Evolutionary conservation across 2,888 invertebrate species (phyloP).

Genomic region (Smittia aterrima): DNA sequence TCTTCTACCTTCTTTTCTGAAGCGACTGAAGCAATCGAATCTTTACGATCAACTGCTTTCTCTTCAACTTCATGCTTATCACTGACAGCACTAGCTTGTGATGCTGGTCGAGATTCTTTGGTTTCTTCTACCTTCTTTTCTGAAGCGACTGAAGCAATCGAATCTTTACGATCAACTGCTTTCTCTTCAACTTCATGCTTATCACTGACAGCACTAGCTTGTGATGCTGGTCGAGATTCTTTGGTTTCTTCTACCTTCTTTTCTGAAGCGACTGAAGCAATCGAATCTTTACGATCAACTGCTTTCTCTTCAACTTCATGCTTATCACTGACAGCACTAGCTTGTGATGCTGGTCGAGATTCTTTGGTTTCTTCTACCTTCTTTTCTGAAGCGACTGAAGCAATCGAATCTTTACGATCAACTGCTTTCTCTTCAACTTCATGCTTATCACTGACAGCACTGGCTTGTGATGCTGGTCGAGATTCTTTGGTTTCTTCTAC

Average conservation of each 20-base stretch:
- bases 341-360: conserved; percentile 42
- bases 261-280: conserved; percentile 1
- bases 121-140: neutral
- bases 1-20: neutral
- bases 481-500: conserved; percentile 8
- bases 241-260: conserved; percentile 28
- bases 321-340: conserved; percentile 43
- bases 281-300: conserved; percentile 21
- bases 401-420: conserved; percentile 21
- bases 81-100: conserved; percentile 20
- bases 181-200: conserved; percentile 5
- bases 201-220: conserved; percentile 42
- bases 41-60: neutral
- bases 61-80: neutral
- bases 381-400: conserved; percentile 8
- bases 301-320: neutral
- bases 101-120: conserved; percentile 42
- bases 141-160: neutral
- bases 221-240: conserved; percentile 42
- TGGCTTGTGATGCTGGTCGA: conserved; percentile 42
- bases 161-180: conserved; percentile 16
- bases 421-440: neutral
- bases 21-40: neutral
- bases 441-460: conserved; percentile 42
- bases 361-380: conserved; percentile 4